Evolutionary conservation across 2,113 vertebrate genomes (phyloP).

Genomic region (Mus spicilegus): DNA sequence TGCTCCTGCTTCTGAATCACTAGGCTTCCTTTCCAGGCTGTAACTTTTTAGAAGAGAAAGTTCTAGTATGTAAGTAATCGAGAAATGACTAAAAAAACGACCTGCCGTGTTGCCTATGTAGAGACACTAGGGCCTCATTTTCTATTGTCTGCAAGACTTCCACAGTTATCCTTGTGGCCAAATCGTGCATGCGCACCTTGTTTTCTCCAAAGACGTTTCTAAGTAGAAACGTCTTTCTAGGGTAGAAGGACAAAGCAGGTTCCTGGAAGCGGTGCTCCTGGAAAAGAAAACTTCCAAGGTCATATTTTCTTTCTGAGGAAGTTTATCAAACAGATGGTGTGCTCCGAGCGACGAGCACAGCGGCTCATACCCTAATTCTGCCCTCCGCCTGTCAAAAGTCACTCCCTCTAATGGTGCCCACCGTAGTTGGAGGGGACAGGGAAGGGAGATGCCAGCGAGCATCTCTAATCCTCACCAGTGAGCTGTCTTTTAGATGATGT

Average conservation of each 20-base stretch:
- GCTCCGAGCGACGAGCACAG: rapidly evolving
- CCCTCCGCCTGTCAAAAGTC: neutral
- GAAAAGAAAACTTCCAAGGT: neutral
- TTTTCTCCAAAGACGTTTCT: neutral
- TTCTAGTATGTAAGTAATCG: neutral
- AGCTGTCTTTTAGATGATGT: neutral
- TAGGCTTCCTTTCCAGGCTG: neutral
- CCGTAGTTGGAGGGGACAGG: neutral
- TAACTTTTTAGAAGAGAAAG: neutral
- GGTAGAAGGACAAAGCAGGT: neutral
- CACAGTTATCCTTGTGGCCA: neutral
- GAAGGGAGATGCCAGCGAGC: rapidly evolving
- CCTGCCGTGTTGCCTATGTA: neutral
- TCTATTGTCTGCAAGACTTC: neutral
- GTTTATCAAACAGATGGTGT: neutral
- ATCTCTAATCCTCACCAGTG: neutral
- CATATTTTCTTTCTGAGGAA: neutral
- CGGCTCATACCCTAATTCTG: rapidly evolving
- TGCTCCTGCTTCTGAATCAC: neutral
- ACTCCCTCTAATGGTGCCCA: neutral
- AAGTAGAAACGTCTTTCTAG: neutral
- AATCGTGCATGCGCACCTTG: neutral
- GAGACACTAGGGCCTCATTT: neutral
- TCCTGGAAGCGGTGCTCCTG: neutral
- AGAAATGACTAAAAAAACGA: neutral